phyloP scores from a whole-genome alignment of 2,113 vertebrate genomes.

The Heliornis fulica region DNA sequence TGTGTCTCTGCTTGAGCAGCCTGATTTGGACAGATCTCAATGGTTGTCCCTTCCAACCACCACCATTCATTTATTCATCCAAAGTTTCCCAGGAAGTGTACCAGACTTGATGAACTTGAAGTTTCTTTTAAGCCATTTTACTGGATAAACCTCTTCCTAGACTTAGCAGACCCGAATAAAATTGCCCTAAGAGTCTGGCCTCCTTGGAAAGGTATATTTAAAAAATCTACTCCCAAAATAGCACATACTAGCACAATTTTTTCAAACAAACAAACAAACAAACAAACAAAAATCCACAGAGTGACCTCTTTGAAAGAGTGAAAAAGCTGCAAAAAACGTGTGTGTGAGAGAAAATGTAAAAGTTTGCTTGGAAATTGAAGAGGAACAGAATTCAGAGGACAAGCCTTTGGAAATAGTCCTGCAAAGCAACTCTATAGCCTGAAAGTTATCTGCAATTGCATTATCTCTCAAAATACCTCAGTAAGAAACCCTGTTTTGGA shows the following conservation, averaged over 20 bases:
- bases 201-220: background rate
- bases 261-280: background rate
- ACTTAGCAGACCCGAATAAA: background rate
- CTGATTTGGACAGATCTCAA: background rate
- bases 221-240: background rate
- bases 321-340: rapidly evolving
- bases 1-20: background rate
- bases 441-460: background rate
- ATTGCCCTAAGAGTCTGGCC: background rate
- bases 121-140: background rate
- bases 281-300: background rate
- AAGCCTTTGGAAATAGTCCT: background rate
- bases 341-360: background rate
- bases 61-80: background rate
- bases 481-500: background rate
- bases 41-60: background rate
- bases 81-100: background rate
- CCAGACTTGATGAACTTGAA: background rate
- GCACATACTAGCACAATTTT: background rate
- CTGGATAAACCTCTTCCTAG: background rate
- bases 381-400: background rate
- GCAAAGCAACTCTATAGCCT: background rate
- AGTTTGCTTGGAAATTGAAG: background rate
- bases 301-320: rapidly evolving
- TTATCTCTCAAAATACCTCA: background rate